These are phyloP conservation scores for Ptychochromis oligacanthus DNA, from an alignment of 2,113 vertebrate species.

Conservation along the genomic window DNA sequence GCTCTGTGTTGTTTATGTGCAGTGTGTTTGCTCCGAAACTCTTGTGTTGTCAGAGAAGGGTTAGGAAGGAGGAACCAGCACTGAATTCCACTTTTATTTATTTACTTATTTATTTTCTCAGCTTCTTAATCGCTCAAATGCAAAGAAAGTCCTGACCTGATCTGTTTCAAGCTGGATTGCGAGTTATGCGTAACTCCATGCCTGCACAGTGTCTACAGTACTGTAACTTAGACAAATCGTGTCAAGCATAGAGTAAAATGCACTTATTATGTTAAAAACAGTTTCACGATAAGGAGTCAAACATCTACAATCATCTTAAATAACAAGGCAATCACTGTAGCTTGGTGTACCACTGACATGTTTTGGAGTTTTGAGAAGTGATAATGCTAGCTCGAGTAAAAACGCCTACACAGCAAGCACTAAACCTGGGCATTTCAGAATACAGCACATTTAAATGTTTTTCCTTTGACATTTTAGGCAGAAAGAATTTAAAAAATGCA, in stretches of 20 bases:
- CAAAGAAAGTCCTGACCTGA: conserved; percentile 11
- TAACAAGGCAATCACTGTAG: background rate
- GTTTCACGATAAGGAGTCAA: background rate
- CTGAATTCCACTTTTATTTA: background rate
- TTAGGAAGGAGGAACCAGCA: background rate
- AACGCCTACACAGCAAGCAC: background rate
- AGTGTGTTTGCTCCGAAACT: conserved; percentile 11
- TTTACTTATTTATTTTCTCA: background rate
- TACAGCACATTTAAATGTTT: background rate
- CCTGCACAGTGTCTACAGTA: background rate
- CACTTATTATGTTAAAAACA: background rate
- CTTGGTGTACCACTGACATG: background rate
- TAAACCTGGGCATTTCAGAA: background rate
- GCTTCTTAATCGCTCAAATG: conserved; percentile 11
- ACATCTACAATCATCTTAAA: background rate
- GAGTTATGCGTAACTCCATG: background rate
- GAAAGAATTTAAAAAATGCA: background rate
- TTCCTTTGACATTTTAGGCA: background rate
- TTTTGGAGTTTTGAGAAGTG: background rate
- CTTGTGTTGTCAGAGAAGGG: background rate
- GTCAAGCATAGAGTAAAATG: background rate
- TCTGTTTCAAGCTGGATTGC: background rate
- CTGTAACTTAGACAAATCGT: background rate
- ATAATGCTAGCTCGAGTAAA: background rate
- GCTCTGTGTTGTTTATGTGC: background rate